These are phyloP conservation scores for Maniola jurtina DNA, from an alignment of 1,140 invertebrate genomes.

Conservation along the genomic window DNA sequence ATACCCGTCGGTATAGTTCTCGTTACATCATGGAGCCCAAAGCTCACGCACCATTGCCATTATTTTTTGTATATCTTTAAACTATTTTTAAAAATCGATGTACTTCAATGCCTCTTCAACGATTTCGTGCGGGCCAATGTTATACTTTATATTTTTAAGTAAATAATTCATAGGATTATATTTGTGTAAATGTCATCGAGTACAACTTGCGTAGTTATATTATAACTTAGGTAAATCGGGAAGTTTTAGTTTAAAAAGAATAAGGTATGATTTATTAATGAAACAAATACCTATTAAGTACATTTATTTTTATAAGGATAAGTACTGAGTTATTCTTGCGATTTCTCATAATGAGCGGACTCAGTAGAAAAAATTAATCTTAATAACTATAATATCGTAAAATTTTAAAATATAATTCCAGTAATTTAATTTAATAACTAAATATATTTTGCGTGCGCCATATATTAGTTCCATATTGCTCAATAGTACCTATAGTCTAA, in stretches of 20 bases:
- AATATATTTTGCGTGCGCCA: not conserved
- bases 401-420: slow-evolving; percentile 14
- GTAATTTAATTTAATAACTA: not conserved
- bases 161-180: slow-evolving; percentile 26
- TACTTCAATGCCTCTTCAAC: slow-evolving; percentile 30
- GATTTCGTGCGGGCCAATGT: slow-evolving; percentile 39
- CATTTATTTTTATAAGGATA: slow-evolving; percentile 16
- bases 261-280: not conserved
- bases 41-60: slow-evolving; percentile 1
- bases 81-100: slow-evolving; percentile 1
- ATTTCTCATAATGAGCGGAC: slow-evolving; percentile 9
- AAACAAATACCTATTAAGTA: slow-evolving; percentile 5
- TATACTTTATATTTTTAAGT: slow-evolving; percentile 35
- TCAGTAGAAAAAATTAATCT: not conserved
- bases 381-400: not conserved
- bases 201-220: slow-evolving; percentile 23
- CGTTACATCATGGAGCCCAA: not conserved
- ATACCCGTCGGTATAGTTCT: not conserved
- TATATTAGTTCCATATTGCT: slow-evolving; percentile 11
- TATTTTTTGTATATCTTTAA: slow-evolving; percentile 3
- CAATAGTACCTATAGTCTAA: not conserved
- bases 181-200: slow-evolving; percentile 22
- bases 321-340: not conserved
- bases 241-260: slow-evolving; percentile 19
- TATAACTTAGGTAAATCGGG: slow-evolving; percentile 6